Evolutionary conservation across 2,888 invertebrate genomes (phyloP).

Genomic region (Andricus quercusramuli): DNA sequence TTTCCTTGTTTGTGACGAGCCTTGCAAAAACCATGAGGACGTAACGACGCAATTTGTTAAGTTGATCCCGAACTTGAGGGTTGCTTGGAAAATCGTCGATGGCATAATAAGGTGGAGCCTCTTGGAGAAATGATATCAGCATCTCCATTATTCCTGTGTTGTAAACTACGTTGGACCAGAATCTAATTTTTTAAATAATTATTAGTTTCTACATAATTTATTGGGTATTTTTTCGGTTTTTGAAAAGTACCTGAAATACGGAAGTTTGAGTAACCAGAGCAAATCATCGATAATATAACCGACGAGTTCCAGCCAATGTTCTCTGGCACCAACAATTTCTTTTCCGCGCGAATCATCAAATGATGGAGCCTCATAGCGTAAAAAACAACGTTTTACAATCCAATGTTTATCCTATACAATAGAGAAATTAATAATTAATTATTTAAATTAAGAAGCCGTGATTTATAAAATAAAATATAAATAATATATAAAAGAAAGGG

Average conservation of each 20-base stretch:
- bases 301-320: slow-evolving; percentile 85
- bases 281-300: slow-evolving; percentile 84
- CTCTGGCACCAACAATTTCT: slow-evolving; percentile 81
- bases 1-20: slow-evolving; percentile 88
- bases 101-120: slow-evolving; percentile 86
- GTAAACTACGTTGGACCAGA: slow-evolving; percentile 87
- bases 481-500: neutral
- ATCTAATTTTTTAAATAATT: slow-evolving; percentile 77
- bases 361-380: slow-evolving; percentile 82
- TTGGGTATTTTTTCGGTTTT: slow-evolving; percentile 13
- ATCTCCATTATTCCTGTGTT: slow-evolving; percentile 83
- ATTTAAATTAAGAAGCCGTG: neutral
- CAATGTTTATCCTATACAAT: slow-evolving; percentile 81
- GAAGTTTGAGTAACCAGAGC: slow-evolving; percentile 84
- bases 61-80: slow-evolving; percentile 80
- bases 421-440: slow-evolving; percentile 10
- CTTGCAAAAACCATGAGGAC: slow-evolving; percentile 88
- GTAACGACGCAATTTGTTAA: slow-evolving; percentile 80
- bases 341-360: slow-evolving; percentile 77
- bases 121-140: slow-evolving; percentile 87
- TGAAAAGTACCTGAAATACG: slow-evolving; percentile 83
- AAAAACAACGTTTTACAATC: slow-evolving; percentile 81
- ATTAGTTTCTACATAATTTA: neutral
- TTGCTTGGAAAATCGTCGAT: slow-evolving; percentile 76
- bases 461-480: neutral